phyloP scores from a whole-genome alignment of 2,113 vertebrate genomes.

The Danio rerio region DNA sequence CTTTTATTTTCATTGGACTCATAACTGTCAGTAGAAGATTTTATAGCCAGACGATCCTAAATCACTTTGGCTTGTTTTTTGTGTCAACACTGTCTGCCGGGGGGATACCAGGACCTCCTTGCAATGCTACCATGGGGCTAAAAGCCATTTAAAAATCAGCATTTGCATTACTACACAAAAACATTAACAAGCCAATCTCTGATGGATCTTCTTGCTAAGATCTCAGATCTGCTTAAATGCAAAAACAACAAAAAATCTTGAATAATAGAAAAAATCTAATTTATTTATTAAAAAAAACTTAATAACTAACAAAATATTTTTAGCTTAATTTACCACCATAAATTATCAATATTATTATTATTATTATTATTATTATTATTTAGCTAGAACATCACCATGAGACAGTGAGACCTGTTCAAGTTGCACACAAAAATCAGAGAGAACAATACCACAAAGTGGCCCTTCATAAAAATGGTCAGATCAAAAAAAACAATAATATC shows the following conservation, averaged over 20 bases:
- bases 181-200: background rate
- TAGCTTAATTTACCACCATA: too few relatives aligned
- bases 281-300: too few relatives aligned
- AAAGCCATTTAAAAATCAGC: conserved; percentile 2
- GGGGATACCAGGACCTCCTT: conserved; percentile 20
- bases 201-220: background rate
- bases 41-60: conserved; percentile 48
- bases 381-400: too few relatives aligned
- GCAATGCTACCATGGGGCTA: conserved; percentile 10
- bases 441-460: too few relatives aligned
- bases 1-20: conserved; percentile 53
- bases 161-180: background rate
- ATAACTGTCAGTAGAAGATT: conserved; percentile 45
- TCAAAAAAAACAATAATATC: too few relatives aligned
- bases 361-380: too few relatives aligned
- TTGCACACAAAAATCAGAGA: too few relatives aligned
- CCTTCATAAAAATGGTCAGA: too few relatives aligned
- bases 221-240: background rate
- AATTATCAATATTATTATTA: too few relatives aligned
- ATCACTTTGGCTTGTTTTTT: conserved; percentile 38
- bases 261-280: too few relatives aligned
- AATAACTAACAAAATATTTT: too few relatives aligned
- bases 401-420: too few relatives aligned
- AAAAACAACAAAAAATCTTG: background rate
- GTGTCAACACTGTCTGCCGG: background rate